Percentiles rank a stretch among this genome's conserved stretches.
These are phyloP conservation scores for Apodemia mormo DNA, from an alignment of 2,888 invertebrate species.

Conservation along the genomic window DNA sequence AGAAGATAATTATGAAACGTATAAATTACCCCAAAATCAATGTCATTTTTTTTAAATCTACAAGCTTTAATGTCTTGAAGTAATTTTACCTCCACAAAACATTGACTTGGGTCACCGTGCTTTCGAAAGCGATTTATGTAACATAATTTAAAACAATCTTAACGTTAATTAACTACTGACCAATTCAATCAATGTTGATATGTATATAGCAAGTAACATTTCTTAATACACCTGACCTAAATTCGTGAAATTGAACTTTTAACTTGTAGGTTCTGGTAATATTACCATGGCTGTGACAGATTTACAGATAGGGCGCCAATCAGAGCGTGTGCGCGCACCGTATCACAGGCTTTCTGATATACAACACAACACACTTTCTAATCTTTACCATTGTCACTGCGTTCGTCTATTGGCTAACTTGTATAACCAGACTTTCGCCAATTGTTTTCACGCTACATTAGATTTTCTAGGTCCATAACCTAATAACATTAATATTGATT, in stretches of 20 bases:
- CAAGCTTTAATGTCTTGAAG: too few relatives aligned
- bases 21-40: too few relatives aligned
- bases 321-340: conserved; percentile 73
- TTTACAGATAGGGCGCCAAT: conserved; percentile 76
- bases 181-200: too few relatives aligned
- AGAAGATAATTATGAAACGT: too few relatives aligned
- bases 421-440: conserved; percentile 77
- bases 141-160: neutral
- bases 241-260: too few relatives aligned
- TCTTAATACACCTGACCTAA: too few relatives aligned
- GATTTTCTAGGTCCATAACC: conserved; percentile 62
- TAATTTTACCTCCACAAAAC: too few relatives aligned
- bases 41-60: too few relatives aligned
- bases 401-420: conserved; percentile 72
- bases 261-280: neutral
- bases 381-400: conserved; percentile 78
- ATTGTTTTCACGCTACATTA: conserved; percentile 80
- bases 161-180: neutral
- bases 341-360: conserved; percentile 74
- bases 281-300: conserved; percentile 60
- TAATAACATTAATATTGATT: conserved; percentile 57
- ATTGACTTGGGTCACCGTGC: neutral
- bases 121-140: neutral
- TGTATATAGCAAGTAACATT: too few relatives aligned
- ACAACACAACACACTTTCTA: conserved; percentile 79